These are phyloP conservation scores for Pelmatolapia mariae DNA, from an alignment of 2,113 vertebrate genomes.

Conservation along the genomic window DNA sequence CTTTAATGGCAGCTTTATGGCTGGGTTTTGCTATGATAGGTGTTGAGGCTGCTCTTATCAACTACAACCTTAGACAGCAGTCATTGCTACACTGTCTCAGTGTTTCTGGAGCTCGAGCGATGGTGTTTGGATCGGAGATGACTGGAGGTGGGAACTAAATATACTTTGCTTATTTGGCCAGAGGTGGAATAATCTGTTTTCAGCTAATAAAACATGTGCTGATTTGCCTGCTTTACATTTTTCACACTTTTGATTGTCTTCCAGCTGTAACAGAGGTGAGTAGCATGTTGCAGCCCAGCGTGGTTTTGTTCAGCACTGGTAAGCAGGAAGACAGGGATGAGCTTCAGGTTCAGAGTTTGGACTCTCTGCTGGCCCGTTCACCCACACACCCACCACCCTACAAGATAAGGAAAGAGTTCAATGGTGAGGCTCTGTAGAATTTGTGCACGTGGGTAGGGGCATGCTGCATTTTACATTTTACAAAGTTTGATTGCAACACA, in stretches of 20 bases:
- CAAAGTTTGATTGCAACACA: constrained; percentile 16
- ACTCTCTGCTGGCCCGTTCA: constrained; percentile 55
- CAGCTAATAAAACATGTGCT: neutral
- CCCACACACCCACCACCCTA: constrained; percentile 40
- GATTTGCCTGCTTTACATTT: neutral
- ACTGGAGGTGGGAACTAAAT: constrained; percentile 21
- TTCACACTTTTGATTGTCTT: neutral
- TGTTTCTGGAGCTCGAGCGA: constrained; percentile 69
- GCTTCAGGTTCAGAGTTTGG: constrained; percentile 58
- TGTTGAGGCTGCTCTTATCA: constrained; percentile 80
- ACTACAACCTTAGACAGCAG: constrained; percentile 77
- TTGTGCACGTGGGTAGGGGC: neutral
- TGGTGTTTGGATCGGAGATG: constrained; percentile 75
- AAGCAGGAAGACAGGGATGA: neutral
- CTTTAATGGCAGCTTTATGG: constrained; percentile 74
- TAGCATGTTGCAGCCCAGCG: constrained; percentile 64
- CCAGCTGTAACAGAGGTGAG: constrained; percentile 74
- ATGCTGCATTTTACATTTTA: neutral
- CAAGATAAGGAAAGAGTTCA: constrained; percentile 69
- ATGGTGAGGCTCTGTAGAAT: constrained; percentile 65
- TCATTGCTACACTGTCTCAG: constrained; percentile 77
- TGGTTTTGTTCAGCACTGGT: constrained; percentile 73
- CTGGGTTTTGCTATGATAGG: too few relatives aligned
- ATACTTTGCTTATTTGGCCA: neutral
- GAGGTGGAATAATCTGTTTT: neutral